Conservation (phyloP, 2,888 invertebrate species). For the Rhopalosiphum nymphaeae region DNA sequence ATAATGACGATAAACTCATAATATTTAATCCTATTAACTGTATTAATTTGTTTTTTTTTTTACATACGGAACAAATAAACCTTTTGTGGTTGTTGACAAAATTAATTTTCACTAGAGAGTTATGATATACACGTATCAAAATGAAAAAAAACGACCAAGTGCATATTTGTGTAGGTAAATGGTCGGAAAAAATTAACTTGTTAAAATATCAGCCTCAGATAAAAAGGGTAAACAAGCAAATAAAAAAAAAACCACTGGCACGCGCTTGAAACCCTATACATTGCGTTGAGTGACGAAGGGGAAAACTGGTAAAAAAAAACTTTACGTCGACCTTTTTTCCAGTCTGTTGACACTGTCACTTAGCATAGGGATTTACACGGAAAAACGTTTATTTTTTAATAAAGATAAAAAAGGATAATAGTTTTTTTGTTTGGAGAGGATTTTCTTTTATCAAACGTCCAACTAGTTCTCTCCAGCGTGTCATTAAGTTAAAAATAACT, state of each 20-base stretch:
- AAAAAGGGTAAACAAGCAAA: conserved; percentile 58
- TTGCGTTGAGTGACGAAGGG: conserved; percentile 23
- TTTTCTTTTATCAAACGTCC: not conserved
- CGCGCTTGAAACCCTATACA: conserved; percentile 41
- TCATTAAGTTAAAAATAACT: not conserved
- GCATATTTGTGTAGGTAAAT: conserved; percentile 58
- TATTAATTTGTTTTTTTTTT: conserved; percentile 26
- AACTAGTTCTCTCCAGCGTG: not conserved
- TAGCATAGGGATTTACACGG: conserved; percentile 60
- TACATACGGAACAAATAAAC: not conserved
- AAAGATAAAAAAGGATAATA: conserved; percentile 50
- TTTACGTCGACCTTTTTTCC: conserved; percentile 61
- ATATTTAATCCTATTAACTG: conserved; percentile 29
- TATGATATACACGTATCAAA: conserved; percentile 20
- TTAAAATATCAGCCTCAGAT: conserved; percentile 47
- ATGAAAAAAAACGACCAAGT: not conserved
- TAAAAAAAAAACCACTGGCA: conserved; percentile 54
- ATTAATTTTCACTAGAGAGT: conserved; percentile 43
- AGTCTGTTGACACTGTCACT: conserved; percentile 64
- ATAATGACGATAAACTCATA: not conserved
- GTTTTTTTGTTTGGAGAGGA: conserved; percentile 35
- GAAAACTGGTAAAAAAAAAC: conserved; percentile 55
- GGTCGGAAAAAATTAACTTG: conserved; percentile 61
- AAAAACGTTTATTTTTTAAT: conserved; percentile 64
- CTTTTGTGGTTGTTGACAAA: conserved; percentile 55